Percentiles rank a stretch among this genome's conserved stretches.
Evolutionary conservation across 2,888 invertebrate genomes (phyloP).

Genomic region (Hyposoter dolosus): DNA sequence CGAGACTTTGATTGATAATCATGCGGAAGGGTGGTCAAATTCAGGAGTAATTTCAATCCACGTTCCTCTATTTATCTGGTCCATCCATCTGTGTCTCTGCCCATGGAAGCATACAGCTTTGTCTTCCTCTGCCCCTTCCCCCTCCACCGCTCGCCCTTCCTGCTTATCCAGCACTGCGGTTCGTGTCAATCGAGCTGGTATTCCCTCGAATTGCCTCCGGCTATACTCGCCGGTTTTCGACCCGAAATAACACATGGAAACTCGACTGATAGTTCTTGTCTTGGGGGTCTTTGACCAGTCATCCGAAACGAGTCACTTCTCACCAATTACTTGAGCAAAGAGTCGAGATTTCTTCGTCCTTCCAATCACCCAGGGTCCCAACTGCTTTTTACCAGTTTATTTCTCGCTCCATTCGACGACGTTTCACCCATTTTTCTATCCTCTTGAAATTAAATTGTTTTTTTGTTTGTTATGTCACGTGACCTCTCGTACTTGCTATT

Average conservation of each 20-base stretch:
- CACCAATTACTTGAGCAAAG: slow-evolving; percentile 76
- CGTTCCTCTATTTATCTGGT: slow-evolving; percentile 20
- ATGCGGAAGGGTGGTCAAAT: slow-evolving; percentile 26
- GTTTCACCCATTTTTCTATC: neutral
- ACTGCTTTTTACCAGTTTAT: slow-evolving; percentile 10
- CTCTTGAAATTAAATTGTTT: slow-evolving; percentile 20
- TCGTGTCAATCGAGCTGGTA: slow-evolving; percentile 41
- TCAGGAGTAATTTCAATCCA: slow-evolving; percentile 20
- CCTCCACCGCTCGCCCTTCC: neutral
- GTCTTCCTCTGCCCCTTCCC: neutral
- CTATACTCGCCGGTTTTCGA: neutral
- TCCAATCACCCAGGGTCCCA: neutral
- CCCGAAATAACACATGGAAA: slow-evolving; percentile 13
- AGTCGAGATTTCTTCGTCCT: slow-evolving; percentile 70
- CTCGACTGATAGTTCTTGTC: slow-evolving; percentile 40
- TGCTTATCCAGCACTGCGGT: neutral
- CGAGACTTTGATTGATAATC: slow-evolving; percentile 32
- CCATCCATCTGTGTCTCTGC: slow-evolving; percentile 34
- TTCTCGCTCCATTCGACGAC: neutral
- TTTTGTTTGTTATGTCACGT: slow-evolving; percentile 74
- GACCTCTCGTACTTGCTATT: slow-evolving; percentile 64
- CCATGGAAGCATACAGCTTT: slow-evolving; percentile 19
- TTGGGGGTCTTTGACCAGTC: slow-evolving; percentile 76
- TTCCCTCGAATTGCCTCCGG: slow-evolving; percentile 31
- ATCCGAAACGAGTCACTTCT: slow-evolving; percentile 74